A percentile compares a stretch with the other conserved stretches of the same genome.
Conservation (phyloP, 2,113 vertebrate species). For the Aythya baeri region DNA sequence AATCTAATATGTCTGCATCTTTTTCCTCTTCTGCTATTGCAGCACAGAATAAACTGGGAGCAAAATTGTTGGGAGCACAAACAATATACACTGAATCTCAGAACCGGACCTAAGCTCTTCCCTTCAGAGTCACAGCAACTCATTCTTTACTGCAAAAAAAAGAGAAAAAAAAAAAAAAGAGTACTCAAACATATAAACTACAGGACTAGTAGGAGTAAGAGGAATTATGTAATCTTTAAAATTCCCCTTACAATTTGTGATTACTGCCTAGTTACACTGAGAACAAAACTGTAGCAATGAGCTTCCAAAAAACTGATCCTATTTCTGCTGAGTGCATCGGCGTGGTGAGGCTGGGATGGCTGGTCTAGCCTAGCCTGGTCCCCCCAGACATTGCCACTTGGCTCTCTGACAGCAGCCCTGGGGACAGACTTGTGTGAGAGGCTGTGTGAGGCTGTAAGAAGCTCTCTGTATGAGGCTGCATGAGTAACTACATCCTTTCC, state of each 20-base stretch:
- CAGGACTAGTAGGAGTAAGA: background rate
- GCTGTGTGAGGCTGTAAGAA: too few relatives aligned
- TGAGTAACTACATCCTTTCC: background rate
- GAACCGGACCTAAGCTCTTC: background rate
- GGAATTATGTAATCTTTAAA: background rate
- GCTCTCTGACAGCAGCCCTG: background rate
- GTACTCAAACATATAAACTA: background rate
- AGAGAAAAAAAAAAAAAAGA: background rate
- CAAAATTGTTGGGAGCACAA: background rate
- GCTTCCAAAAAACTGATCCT: background rate
- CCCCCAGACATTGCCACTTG: background rate
- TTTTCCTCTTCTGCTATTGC: background rate
- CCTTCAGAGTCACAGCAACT: background rate
- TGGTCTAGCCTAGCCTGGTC: background rate
- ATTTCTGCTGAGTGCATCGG: background rate
- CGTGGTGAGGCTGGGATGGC: background rate
- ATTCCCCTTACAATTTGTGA: background rate
- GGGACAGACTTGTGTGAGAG: background rate
- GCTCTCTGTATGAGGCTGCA: background rate
- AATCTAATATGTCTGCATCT: background rate
- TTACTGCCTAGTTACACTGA: background rate
- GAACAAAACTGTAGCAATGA: background rate
- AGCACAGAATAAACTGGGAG: background rate
- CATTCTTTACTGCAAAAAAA: background rate
- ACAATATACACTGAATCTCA: background rate